Base-by-base conservation (phyloP, 1,140 invertebrate species). In the Drosophila asahinai region DNA sequence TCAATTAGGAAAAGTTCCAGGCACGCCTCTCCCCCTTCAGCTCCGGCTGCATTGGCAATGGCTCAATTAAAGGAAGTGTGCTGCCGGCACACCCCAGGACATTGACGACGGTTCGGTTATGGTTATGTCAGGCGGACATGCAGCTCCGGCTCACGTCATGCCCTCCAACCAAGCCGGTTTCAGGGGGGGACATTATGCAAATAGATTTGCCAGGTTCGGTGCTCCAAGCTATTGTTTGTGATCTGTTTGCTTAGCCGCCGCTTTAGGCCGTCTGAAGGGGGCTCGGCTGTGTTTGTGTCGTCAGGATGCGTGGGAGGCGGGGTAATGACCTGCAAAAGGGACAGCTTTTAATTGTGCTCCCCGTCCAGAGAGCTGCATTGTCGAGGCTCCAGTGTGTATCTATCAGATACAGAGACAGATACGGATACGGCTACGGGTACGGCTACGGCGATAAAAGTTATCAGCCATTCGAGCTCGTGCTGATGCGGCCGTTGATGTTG, bases 21-120 rank as follows among this genome's bases (percentile, higher is more conserved):
- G 62, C 65, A 78, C 65, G 51, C 52, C 66, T 52, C 66, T 36
- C 11, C 22, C 27, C 30, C 63, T 43, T 52, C 70, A 19, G 25
- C 6, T 42, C 36, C 40, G 42, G 19, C 42, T 72, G 65, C 61
- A 79, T 38, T 58, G 51, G 40, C 62, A 67, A 79, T 79, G 58
- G 63, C 74, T 89, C 81, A 89, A 89, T 90, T 89, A 90, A 71
- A 55, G 55, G 65, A 79, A 84, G 64, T 84, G 86, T 76, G 66
- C 58, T 57, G 55, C 63, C 49, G 79, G 62, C 79, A 77, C 83
- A 62, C 82, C 77, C 86, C 65, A 75, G 77, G 66, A 90, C 66
- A 79, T 75, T 83, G 81, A 81, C 77, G 81, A 33, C 51, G 1
- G 2, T 17, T 38, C 33, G 15, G 48, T 74, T 81, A 79, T 81